A percentile compares a stretch with the other conserved stretches of the same genome.
These are phyloP conservation scores for Phasianus colchicus DNA, from an alignment of 2,113 vertebrate species.

Conservation along the genomic window DNA sequence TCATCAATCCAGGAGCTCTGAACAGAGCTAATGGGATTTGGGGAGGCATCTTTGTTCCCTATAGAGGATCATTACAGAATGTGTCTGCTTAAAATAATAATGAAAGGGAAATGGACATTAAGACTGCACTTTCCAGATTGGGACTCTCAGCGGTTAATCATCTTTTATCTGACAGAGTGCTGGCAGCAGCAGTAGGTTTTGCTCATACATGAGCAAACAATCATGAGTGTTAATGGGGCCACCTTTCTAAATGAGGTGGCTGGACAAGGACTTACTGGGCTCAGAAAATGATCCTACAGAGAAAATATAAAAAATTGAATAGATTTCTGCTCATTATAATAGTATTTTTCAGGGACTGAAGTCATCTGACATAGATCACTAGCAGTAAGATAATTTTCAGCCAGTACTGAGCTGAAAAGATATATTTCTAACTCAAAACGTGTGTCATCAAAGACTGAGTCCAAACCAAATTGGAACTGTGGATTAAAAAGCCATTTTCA, in stretches of 20 bases:
- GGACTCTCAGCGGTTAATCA: neutral
- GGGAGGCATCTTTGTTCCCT: neutral
- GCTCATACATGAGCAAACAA: neutral
- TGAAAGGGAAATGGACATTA: neutral
- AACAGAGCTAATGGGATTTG: neutral
- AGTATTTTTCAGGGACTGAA: neutral
- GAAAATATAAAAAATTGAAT: neutral
- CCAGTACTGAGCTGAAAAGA: neutral
- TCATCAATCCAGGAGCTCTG: neutral
- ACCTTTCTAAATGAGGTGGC: neutral
- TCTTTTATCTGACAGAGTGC: neutral
- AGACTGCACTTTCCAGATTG: neutral
- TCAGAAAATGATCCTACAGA: neutral
- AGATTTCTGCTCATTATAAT: neutral
- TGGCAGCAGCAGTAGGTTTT: neutral
- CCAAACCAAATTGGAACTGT: neutral
- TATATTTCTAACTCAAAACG: neutral
- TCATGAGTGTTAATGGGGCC: neutral
- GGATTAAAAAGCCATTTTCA: constrained; percentile 16
- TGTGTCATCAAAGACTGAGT: neutral
- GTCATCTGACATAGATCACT: neutral
- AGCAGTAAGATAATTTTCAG: neutral
- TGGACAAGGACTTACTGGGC: neutral
- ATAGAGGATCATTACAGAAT: neutral
- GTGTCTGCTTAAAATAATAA: neutral